phyloP scores from a whole-genome alignment of 1,140 invertebrate genomes.

The Hirudo medicinalis region DNA sequence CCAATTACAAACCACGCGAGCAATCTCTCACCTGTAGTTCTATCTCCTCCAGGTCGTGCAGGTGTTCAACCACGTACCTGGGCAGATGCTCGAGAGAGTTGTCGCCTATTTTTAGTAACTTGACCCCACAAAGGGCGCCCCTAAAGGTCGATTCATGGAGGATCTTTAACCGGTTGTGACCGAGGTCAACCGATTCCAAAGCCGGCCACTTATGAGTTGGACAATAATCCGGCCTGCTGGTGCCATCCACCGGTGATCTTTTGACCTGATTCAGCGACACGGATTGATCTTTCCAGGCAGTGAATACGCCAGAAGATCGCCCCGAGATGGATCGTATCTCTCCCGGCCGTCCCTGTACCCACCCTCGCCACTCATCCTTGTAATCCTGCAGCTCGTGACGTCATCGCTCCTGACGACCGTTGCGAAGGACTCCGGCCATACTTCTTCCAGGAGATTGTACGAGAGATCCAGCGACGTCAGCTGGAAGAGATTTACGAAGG shows the following conservation, averaged over 20 bases:
- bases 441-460: background rate
- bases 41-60: conserved; percentile 9
- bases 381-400: background rate
- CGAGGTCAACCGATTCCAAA: conserved; percentile 5
- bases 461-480: conserved; percentile 4
- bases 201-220: conserved; percentile 3
- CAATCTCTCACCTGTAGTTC: conserved; percentile 6
- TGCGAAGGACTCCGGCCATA: conserved; percentile 1
- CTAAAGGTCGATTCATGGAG: conserved; percentile 7
- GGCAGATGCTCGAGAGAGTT: conserved; percentile 16
- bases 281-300: too few species aligned
- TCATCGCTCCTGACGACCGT: conserved; percentile 2
- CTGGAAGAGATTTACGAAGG: conserved; percentile 12
- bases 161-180: conserved; percentile 4
- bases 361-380: background rate
- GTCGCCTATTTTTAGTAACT: background rate
- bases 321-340: background rate
- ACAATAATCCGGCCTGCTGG: background rate
- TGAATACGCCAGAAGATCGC: too few species aligned
- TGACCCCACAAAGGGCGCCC: conserved; percentile 14
- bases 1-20: too few species aligned
- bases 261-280: too few species aligned
- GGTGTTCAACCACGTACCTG: conserved; percentile 14
- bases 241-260: background rate
- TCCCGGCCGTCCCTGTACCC: background rate